Evolutionary conservation across 2,113 vertebrate genomes (phyloP).

Genomic region (Potamarius usumacintae): DNA sequence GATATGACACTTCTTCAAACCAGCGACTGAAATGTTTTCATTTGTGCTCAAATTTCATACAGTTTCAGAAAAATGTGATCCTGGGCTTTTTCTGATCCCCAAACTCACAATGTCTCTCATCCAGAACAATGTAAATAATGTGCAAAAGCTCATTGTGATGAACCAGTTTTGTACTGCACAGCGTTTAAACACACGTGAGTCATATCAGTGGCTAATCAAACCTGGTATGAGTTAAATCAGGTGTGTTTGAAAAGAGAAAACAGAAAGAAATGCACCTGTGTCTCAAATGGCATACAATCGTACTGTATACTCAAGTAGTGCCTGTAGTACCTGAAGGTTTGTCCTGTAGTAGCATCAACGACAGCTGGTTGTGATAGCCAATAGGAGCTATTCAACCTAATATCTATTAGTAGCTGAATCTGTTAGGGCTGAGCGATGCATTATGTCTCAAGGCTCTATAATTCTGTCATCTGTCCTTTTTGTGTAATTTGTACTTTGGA

Average conservation of each 20-base stretch:
- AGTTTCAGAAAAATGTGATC: neutral
- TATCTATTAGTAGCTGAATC: neutral
- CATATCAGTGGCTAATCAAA: neutral
- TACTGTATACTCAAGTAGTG: slow-evolving; percentile 4
- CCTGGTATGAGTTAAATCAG: neutral
- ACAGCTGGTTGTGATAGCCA: neutral
- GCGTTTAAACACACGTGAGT: neutral
- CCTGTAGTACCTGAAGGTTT: neutral
- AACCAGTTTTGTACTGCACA: slow-evolving; percentile 12
- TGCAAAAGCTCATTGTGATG: slow-evolving; percentile 56
- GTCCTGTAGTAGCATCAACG: neutral
- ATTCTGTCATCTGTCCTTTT: neutral
- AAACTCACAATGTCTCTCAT: neutral
- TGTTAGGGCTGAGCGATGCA: neutral
- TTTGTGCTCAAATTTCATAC: slow-evolving; percentile 41
- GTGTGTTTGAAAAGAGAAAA: neutral
- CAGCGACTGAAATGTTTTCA: slow-evolving; percentile 5
- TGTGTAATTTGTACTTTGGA: neutral
- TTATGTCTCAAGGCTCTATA: neutral
- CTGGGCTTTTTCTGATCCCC: neutral
- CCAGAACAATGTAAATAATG: slow-evolving; percentile 14
- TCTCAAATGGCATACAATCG: slow-evolving; percentile 11
- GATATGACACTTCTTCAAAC: neutral
- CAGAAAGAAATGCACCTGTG: neutral
- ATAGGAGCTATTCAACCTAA: neutral